Base-by-base conservation (phyloP, 2,888 invertebrate genomes). In the Heliothis peltigera region DNA sequence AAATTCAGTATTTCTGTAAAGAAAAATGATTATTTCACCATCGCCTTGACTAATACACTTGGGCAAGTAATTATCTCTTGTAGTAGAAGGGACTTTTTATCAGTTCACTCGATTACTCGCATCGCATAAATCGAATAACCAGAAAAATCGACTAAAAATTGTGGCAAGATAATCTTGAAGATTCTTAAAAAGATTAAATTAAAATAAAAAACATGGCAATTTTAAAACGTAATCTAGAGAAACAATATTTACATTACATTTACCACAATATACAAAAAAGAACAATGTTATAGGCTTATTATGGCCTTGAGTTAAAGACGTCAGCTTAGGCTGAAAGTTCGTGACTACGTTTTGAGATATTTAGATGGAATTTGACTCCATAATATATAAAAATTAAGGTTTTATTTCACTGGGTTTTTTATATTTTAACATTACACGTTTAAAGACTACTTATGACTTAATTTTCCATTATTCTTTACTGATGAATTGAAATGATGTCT, bases 201-300 rank as follows among this genome's bases (percentile, higher is more conserved):
- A 80, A 82, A 84, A 76, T 84, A 84, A 85, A n/a, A 87, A 87
- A 87, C 86, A 91, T 90, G 91, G 91, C 91, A 87, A 81, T 84
- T 83, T 87, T 79, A 84, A 83, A 86, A 83, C 75, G 75, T 84
- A 86, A 77, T 80, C 83, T 86, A 86, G 79, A 69, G 72, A 87
- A 89, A 89, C 87, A 89, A 89, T 92, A 91, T 92, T 89, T 92
- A 92, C 91, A 92, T 88, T 91, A 92, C 91, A 92, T 77, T 80
- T 86, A 87, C 71, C 87, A 80, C 74, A 89, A 89, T 89, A 87
- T 89, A 91, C 89, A 91, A 77, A 87, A 32, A 70, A 83, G 61
- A 78, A 77, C 66, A 62, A 63, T 72, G 44, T 64, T 70, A 60
- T 25, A 55, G 74, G 74, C 70, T 51, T 79, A 75, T 62, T 66